phyloP scores from a whole-genome alignment of 2,113 vertebrate genomes.

The Cavia porcellus region DNA sequence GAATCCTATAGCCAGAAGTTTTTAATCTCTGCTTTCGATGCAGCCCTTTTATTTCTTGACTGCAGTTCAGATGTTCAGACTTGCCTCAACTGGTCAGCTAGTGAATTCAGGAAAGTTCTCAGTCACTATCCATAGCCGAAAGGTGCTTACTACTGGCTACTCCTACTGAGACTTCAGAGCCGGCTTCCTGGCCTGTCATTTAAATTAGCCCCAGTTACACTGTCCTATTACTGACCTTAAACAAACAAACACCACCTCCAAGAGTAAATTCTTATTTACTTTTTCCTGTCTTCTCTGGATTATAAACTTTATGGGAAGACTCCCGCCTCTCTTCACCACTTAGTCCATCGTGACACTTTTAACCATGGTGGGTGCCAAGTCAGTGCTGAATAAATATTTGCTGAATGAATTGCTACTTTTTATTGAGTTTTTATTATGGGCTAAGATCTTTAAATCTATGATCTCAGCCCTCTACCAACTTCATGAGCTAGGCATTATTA shows the following conservation, averaged over 20 bases:
- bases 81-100: conserved; percentile 34
- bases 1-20: neutral
- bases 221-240: neutral
- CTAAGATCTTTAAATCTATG: conserved; percentile 31
- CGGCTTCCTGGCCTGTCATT: neutral
- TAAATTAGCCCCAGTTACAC: neutral
- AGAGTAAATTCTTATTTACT: neutral
- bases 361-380: neutral
- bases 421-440: conserved; percentile 34
- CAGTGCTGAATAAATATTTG: neutral
- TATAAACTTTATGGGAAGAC: neutral
- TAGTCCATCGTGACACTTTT: conserved; percentile 10
- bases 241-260: neutral
- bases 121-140: neutral
- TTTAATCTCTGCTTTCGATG: neutral
- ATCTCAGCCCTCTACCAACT: conserved; percentile 26
- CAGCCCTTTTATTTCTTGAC: conserved; percentile 32
- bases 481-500: neutral
- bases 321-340: neutral
- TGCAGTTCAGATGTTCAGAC: conserved; percentile 27
- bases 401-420: conserved; percentile 1
- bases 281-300: neutral
- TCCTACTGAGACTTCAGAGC: neutral
- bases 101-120: conserved; percentile 24
- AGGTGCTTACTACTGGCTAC: neutral